These are phyloP conservation scores for Neomonachus schauinslandi DNA, from an alignment of 2,113 vertebrate genomes.

Conservation along the genomic window DNA sequence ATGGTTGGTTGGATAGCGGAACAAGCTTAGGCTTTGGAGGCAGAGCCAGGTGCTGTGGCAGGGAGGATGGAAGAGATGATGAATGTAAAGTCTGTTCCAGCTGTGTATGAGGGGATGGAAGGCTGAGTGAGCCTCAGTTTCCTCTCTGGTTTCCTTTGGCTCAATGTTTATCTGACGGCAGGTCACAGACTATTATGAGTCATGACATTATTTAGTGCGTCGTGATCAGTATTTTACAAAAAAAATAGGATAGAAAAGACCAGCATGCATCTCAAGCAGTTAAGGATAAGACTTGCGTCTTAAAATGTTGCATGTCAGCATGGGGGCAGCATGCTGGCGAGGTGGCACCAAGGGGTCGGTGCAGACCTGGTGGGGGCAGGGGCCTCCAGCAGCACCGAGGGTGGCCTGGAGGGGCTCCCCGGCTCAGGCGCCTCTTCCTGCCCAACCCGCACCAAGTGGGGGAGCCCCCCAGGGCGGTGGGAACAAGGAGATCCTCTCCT, in stretches of 20 bases:
- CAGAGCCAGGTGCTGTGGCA: not conserved
- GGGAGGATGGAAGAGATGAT: not conserved
- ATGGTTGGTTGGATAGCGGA: not conserved
- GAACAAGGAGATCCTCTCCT: conserved; percentile 72
- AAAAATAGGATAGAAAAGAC: not conserved
- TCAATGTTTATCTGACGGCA: not conserved
- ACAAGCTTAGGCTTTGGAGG: not conserved
- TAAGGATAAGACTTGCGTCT: not conserved
- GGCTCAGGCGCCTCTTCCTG: conserved; percentile 56
- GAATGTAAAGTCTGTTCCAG: not conserved
- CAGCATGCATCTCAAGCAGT: not conserved
- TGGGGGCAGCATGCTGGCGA: not conserved
- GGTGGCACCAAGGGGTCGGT: not conserved
- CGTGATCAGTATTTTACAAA: not conserved
- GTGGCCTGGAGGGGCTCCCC: conserved; percentile 59
- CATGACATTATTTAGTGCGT: not conserved
- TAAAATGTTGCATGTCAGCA: not conserved
- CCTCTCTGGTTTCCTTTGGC: conserved; percentile 8
- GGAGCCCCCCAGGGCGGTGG: conserved; percentile 68
- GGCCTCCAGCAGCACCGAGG: conserved; percentile 2
- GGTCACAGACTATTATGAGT: not conserved
- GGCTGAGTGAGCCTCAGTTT: not conserved
- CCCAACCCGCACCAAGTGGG: not conserved
- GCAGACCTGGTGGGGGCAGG: conserved; percentile 9
- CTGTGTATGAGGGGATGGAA: not conserved